Evolutionary conservation across 2,113 vertebrate species (phyloP).

Genomic region (Glaucidium brasilianum): DNA sequence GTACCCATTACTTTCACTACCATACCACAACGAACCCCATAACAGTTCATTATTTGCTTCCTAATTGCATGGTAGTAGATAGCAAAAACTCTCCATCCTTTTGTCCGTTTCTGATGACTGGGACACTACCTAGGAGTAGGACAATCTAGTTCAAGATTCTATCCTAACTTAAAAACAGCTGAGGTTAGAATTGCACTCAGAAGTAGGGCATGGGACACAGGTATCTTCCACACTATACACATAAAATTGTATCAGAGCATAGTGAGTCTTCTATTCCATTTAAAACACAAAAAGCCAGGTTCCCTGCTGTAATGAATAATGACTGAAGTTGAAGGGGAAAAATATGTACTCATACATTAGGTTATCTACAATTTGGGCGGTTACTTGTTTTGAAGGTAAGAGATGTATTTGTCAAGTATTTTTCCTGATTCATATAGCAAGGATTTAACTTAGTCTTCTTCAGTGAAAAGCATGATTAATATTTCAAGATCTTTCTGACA

Average conservation of each 20-base stretch:
- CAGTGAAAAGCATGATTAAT: background rate
- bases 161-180: background rate
- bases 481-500: background rate
- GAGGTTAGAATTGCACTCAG: background rate
- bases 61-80: background rate
- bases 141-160: background rate
- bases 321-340: background rate
- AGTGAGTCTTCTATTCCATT: background rate
- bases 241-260: background rate
- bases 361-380: background rate
- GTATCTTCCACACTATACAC: background rate
- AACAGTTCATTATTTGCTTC: background rate
- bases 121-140: background rate
- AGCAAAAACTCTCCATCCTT: background rate
- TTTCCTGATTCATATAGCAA: background rate
- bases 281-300: background rate
- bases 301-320: background rate
- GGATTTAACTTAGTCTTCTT: background rate
- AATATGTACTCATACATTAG: background rate
- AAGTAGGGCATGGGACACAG: background rate
- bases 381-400: background rate
- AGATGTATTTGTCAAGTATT: background rate
- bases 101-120: background rate
- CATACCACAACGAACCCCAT: background rate
- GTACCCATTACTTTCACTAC: background rate